These are phyloP conservation scores for Caenorhabditis sp. DNA, from an alignment of 2,888 invertebrate genomes.

Conservation along the genomic window DNA sequence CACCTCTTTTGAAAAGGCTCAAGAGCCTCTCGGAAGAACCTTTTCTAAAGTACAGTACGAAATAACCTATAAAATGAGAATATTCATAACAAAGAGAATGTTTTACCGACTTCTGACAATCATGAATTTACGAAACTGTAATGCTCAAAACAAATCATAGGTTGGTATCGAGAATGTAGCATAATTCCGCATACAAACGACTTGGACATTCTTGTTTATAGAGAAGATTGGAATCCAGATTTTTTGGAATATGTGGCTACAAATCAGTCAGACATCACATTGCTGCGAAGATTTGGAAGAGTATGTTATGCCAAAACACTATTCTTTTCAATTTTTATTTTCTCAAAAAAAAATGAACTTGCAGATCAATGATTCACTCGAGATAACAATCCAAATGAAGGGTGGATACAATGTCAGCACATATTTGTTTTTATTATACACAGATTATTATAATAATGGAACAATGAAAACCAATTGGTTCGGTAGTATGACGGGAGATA, in stretches of 20 bases:
- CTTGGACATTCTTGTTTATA: constrained; percentile 28
- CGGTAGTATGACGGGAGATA: constrained; percentile 19
- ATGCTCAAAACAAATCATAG: neutral
- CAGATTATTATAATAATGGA: constrained; percentile 1
- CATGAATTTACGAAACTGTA: too few relatives aligned
- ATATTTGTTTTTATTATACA: constrained; percentile 33
- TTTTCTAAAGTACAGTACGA: too few relatives aligned
- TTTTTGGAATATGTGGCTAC: constrained; percentile 12
- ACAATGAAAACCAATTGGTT: constrained; percentile 17
- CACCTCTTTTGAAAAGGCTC: too few relatives aligned
- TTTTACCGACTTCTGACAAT: too few relatives aligned
- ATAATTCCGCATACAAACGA: constrained; percentile 39
- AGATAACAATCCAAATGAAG: constrained; percentile 20
- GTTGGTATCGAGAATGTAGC: constrained; percentile 42
- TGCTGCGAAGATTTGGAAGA: constrained; percentile 27
- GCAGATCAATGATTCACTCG: constrained; percentile 22
- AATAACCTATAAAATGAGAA: too few relatives aligned
- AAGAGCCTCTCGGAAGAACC: too few relatives aligned
- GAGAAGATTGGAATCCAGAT: constrained; percentile 19
- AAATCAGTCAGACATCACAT: constrained; percentile 7
- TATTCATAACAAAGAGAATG: too few relatives aligned
- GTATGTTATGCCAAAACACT: too few relatives aligned
- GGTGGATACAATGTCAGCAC: constrained; percentile 1
- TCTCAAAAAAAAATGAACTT: neutral
- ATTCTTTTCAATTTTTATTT: too few relatives aligned